Evolutionary conservation across 2,113 vertebrate genomes (phyloP).

Genomic region (Centropus unirufus): DNA sequence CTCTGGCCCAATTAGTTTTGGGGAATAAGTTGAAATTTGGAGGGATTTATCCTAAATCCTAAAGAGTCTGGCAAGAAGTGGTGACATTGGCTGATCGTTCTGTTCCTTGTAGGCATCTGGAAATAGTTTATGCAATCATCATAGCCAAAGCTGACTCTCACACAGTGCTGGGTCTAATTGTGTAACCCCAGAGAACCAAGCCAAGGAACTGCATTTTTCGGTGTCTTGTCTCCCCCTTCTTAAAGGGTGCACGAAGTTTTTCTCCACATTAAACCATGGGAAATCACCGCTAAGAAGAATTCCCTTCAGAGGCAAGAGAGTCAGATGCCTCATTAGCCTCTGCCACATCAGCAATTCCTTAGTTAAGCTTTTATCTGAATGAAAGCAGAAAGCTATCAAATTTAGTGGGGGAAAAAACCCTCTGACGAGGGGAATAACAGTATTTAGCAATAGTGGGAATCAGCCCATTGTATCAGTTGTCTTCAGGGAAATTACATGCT

Average conservation of each 20-base stretch:
- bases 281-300: background rate
- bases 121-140: conserved; percentile 6
- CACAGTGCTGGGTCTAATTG: conserved; percentile 3
- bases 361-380: background rate
- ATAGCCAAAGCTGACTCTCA: conserved; percentile 33
- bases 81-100: conserved; percentile 47
- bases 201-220: background rate
- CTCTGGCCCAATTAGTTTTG: conserved; percentile 15
- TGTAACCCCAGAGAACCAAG: background rate
- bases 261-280: background rate
- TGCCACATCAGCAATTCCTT: background rate
- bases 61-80: background rate
- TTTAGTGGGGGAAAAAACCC: background rate
- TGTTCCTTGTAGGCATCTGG: conserved; percentile 64
- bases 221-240: background rate
- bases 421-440: background rate
- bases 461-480: background rate
- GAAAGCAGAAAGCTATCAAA: background rate
- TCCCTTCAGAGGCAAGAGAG: background rate
- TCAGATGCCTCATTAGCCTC: background rate
- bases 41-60: conserved; percentile 14
- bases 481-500: background rate
- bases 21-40: conserved; percentile 26
- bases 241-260: background rate
- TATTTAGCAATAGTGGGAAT: background rate